These are phyloP conservation scores for Apoda limacodes DNA, from an alignment of 2,888 invertebrate genomes.

Conservation along the genomic window DNA sequence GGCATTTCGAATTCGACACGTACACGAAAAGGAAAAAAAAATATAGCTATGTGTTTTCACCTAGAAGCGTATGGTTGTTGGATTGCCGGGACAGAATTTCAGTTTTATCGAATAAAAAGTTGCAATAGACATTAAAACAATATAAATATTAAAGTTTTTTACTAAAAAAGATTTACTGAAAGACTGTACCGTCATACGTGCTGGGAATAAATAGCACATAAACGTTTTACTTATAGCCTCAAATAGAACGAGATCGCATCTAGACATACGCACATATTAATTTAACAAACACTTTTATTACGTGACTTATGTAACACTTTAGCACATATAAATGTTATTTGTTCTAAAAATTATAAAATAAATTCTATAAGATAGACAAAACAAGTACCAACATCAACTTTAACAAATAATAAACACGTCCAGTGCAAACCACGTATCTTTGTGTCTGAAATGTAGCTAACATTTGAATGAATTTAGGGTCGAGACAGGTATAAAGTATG, in stretches of 20 bases:
- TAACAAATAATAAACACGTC: conserved; percentile 45
- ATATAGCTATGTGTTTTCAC: conserved; percentile 64
- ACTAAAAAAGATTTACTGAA: conserved; percentile 35
- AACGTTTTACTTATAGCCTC: conserved; percentile 45
- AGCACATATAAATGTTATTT: conserved; percentile 54
- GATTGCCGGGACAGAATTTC: conserved; percentile 45
- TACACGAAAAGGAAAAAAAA: conserved; percentile 51
- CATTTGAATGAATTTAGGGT: too few species aligned
- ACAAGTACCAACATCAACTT: conserved; percentile 43
- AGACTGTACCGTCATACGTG: conserved; percentile 43
- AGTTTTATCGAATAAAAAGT: conserved; percentile 23
- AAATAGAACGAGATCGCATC: conserved; percentile 50
- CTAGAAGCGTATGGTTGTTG: conserved; percentile 61
- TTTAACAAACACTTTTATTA: conserved; percentile 60
- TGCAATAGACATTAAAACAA: too few species aligned
- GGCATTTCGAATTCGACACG: conserved; percentile 49
- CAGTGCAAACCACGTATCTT: conserved; percentile 35
- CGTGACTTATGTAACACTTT: conserved; percentile 67
- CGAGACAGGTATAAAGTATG: too few species aligned
- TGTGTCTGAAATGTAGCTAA: too few species aligned
- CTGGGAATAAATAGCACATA: conserved; percentile 49
- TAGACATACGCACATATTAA: conserved; percentile 49
- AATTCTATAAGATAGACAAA: too few species aligned
- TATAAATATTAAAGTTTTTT: conserved; percentile 2
- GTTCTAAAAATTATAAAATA: too few species aligned